Percentiles rank a stretch among this genome's conserved stretches.
phyloP scores from a whole-genome alignment of 92 coral and sea anemone species.

The Epizoanthus illoricatus region DNA sequence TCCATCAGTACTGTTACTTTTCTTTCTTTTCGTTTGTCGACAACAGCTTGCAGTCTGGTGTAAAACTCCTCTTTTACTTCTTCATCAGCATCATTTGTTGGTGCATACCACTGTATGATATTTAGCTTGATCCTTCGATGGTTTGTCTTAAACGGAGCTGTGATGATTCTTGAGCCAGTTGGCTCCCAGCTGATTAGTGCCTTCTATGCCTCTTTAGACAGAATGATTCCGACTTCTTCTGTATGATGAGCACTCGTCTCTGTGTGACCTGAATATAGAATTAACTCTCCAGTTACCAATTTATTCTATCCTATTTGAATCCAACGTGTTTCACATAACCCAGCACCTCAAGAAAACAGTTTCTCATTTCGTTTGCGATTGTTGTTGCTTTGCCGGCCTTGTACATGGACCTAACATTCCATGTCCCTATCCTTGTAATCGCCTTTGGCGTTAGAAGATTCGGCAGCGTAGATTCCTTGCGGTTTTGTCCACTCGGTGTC shows the following conservation, averaged over 20 bases:
- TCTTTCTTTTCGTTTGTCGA: background rate
- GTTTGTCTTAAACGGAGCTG: conserved; percentile 16
- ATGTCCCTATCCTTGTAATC: conserved; percentile 21
- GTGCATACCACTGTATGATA: conserved; percentile 38
- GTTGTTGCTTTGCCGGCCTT: conserved; percentile 15
- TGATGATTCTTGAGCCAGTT: conserved; percentile 24
- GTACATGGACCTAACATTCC: conserved; percentile 34
- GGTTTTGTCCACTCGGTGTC: conserved; percentile 20
- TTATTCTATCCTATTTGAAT: background rate
- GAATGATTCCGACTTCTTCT: conserved; percentile 22
- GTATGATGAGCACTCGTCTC: background rate
- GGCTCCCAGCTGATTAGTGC: conserved; percentile 33
- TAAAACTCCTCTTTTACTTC: conserved; percentile 33
- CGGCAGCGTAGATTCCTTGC: conserved; percentile 19
- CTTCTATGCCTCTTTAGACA: conserved; percentile 13
- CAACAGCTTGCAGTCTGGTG: conserved; percentile 12
- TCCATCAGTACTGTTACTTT: background rate
- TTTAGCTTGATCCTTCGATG: conserved; percentile 16
- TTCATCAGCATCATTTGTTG: conserved; percentile 30
- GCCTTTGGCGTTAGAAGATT: conserved; percentile 34
- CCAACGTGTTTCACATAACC: conserved; percentile 19
- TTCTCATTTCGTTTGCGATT: conserved; percentile 16
- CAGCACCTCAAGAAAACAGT: background rate
- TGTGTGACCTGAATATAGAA: conserved; percentile 17
- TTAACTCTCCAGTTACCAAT: background rate